Evolutionary conservation across 1,140 invertebrate genomes (phyloP), one percentile per base, ranked within the genome.

Genomic region (Uloborus diversus): DNA sequence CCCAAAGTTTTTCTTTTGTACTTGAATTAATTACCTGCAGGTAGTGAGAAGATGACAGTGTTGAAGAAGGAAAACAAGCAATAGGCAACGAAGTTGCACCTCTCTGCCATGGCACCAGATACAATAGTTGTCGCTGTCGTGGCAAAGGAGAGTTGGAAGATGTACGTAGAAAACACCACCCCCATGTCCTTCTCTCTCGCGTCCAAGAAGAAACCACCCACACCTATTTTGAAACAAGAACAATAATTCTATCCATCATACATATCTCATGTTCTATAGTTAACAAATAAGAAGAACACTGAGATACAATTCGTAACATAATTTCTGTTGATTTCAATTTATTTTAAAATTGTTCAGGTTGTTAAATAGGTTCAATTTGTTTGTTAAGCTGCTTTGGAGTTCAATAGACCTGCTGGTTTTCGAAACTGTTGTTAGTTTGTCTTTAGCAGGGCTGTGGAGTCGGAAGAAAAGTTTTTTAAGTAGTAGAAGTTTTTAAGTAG

Each of bases 51-150:
- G 1, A 97, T 92, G 1, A 94, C 87, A 0, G 94, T 97, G 84
- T 97, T 97, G 1, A 96, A 85, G 64, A 95, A 92, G 5, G 94
- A 96, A 85, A 96, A 96, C 2, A 97, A 76, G 82, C 94, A 95
- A 84, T 97, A 96, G 0, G 95, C 94, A 83, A 93, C 92, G 84
- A 96, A 95, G 84, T 95, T 94, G 84, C 93, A 94, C 82, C 93
- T 90, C 86, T 94, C 93, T 4, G 93, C 94, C 93, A 96, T 95
- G 23, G 93, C 93, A 1, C 93, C 94, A 27, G 83, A 85, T 11
- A 86, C 94, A 75, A 97, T 96, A 0, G 94, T 96, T 0, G 94
- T 96, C 0, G 95, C 93, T 0, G 95, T 96, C 0, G 95, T 96
- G 0, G 94, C 94, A 83, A 96, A 96, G 0, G 93, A 94, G 27